Percentiles rank a stretch among this genome's conserved stretches.
phyloP scores from a whole-genome alignment of 2,113 vertebrate species.

The Atherinomorus stipes region DNA sequence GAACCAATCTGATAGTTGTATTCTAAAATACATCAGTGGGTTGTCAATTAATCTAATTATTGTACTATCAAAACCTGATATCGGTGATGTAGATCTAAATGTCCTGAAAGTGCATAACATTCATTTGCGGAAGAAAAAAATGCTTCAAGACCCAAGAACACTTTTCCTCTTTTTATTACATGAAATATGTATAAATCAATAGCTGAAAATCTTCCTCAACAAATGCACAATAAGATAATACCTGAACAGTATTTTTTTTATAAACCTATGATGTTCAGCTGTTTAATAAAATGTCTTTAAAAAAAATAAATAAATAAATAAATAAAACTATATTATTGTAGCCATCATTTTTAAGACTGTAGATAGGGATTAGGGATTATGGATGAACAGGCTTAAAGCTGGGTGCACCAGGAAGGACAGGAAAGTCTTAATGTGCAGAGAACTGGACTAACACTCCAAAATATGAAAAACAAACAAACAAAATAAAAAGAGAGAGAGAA shows the following conservation, averaged over 20 bases:
- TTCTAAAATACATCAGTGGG: neutral
- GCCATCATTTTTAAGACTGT: neutral
- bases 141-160: neutral
- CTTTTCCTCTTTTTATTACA: neutral
- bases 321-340: neutral
- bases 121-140: neutral
- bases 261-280: neutral
- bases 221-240: neutral
- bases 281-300: neutral
- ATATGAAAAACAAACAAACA: no score
- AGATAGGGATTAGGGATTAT: slow-evolving; percentile 5
- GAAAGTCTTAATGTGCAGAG: neutral
- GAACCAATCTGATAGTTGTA: neutral
- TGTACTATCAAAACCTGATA: neutral
- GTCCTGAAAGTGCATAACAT: neutral
- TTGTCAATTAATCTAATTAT: neutral
- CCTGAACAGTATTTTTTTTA: neutral
- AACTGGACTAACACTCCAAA: neutral
- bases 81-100: neutral
- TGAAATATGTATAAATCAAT: neutral
- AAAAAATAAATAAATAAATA: no score
- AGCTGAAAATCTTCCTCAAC: neutral
- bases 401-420: neutral
- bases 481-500: neutral
- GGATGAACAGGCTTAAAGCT: neutral